These are phyloP conservation scores for Carettochelys insculpta DNA, from an alignment of 2,113 vertebrate genomes.

Conservation along the genomic window DNA sequence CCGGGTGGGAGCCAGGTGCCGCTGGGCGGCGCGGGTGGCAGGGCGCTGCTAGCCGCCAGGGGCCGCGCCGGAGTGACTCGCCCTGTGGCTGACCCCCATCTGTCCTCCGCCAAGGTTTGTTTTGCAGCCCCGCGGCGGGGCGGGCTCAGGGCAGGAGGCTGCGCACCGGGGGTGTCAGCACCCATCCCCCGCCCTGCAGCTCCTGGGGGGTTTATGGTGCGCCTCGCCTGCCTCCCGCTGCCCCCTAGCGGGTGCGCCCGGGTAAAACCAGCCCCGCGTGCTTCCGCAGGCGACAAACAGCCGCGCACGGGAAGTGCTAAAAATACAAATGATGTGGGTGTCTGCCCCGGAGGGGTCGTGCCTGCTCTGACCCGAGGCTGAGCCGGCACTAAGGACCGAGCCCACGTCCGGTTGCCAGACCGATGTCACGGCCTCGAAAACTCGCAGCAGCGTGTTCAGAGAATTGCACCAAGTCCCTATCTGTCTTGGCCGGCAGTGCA, in stretches of 20 bases:
- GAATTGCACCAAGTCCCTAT: not conserved
- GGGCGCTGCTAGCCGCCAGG: conserved; percentile 1
- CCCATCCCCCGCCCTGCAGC: too few species aligned
- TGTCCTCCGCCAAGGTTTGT: not conserved
- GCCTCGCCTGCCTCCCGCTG: too few species aligned
- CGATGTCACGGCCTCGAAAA: too few species aligned
- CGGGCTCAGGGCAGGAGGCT: too few species aligned
- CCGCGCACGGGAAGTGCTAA: not conserved
- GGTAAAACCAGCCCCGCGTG: not conserved
- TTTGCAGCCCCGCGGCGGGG: too few species aligned
- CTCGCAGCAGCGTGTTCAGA: not conserved
- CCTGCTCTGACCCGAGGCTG: not conserved
- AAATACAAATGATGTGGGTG: not conserved
- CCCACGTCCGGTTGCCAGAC: not conserved
- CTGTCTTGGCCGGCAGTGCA: not conserved
- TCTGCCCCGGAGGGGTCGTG: not conserved
- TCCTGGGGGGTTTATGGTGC: too few species aligned
- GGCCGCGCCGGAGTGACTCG: not conserved
- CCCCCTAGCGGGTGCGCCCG: not conserved
- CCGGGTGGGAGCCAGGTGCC: not conserved
- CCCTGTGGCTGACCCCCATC: not conserved
- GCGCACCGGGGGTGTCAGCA: not conserved
- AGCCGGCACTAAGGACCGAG: not conserved
- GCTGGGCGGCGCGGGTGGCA: not conserved
- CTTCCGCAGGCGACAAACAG: not conserved